phyloP scores from a whole-genome alignment of 1,140 invertebrate species.

The Hypothenemus hampei region DNA sequence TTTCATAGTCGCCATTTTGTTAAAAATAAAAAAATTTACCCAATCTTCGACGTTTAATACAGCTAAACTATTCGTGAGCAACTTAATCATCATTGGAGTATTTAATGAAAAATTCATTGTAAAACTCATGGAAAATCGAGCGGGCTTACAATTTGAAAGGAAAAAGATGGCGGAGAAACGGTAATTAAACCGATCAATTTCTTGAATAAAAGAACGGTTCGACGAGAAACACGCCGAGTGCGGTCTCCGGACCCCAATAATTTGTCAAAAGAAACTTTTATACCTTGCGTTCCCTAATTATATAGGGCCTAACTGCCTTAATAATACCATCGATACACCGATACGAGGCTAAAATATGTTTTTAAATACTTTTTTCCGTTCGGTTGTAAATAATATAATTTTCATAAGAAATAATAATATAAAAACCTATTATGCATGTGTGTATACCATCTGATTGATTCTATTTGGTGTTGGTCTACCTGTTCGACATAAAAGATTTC shows the following conservation, averaged over 20 bases:
- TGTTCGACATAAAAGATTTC: too few species aligned
- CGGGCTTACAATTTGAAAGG: too few species aligned
- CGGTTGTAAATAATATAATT: too few species aligned
- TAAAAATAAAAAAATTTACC: too few species aligned
- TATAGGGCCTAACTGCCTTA: background rate
- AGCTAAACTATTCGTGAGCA: too few species aligned
- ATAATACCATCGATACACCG: background rate
- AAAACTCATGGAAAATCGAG: background rate
- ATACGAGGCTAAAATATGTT: background rate
- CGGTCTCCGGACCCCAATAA: background rate
- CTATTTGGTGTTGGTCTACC: too few species aligned
- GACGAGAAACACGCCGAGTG: too few species aligned
- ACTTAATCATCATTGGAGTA: too few species aligned
- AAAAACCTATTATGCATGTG: too few species aligned
- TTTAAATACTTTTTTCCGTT: background rate
- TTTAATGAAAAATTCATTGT: background rate
- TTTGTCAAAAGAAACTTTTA: background rate
- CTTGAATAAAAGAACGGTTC: background rate
- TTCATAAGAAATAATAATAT: background rate
- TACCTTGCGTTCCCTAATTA: background rate
- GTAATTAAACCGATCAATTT: background rate
- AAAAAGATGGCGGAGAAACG: background rate
- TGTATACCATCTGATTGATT: too few species aligned
- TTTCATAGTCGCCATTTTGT: too few species aligned
- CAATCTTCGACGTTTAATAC: too few species aligned